Evolutionary conservation across 2,113 vertebrate genomes (phyloP).

Genomic region (Calidris pugnax): DNA sequence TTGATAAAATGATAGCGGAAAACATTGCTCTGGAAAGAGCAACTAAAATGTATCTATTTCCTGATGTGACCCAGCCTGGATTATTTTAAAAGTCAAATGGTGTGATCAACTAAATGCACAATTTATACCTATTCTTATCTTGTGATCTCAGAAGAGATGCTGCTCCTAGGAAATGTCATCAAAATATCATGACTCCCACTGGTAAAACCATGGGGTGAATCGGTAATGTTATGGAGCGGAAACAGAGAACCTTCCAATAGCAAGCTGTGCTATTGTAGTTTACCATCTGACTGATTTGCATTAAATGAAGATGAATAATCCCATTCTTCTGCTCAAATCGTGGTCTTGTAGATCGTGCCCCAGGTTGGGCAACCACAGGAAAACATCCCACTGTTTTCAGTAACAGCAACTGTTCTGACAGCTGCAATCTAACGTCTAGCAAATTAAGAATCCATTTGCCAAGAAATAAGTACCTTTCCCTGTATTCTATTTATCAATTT

Average conservation of each 20-base stretch:
- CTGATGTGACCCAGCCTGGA: neutral
- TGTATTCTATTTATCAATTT: neutral
- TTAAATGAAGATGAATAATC: conserved; percentile 12
- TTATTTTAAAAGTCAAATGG: conserved; percentile 40
- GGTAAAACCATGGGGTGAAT: neutral
- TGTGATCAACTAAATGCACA: conserved; percentile 6
- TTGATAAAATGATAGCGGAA: neutral
- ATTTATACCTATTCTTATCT: conserved; percentile 36
- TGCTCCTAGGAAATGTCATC: conserved; percentile 45
- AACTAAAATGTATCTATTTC: neutral
- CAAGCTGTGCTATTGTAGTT: neutral
- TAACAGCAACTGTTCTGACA: neutral
- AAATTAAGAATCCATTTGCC: neutral
- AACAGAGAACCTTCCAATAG: neutral
- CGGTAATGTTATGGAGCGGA: neutral
- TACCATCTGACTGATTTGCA: neutral
- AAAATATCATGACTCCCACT: conserved; percentile 58
- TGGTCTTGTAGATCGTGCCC: neutral
- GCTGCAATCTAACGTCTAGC: neutral
- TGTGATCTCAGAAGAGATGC: conserved; percentile 12
- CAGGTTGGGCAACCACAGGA: neutral
- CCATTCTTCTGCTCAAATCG: neutral
- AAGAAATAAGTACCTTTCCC: neutral
- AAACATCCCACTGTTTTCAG: neutral
- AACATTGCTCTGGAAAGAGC: neutral